Evolutionary conservation across 1,140 invertebrate species (phyloP).

Genomic region (Drosophila ambigua): DNA sequence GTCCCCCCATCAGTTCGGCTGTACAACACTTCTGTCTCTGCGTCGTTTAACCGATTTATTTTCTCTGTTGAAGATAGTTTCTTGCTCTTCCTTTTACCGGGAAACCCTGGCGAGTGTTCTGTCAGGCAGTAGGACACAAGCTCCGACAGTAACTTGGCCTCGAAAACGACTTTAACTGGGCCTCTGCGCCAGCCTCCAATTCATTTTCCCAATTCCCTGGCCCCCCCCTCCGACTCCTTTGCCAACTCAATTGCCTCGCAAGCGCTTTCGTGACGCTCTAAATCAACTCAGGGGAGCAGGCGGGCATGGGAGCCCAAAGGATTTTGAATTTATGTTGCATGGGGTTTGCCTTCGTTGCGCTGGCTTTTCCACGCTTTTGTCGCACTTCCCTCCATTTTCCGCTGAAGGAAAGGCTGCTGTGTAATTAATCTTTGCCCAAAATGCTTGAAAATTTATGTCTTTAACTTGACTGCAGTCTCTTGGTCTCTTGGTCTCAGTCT

Average conservation of each 20-base stretch:
- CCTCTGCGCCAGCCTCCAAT: background rate
- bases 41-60: no score
- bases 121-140: no score
- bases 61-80: no score
- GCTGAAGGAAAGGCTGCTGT: conserved; percentile 46
- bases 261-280: conserved; percentile 35
- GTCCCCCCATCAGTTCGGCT: no score
- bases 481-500: conserved; percentile 10
- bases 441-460: conserved; percentile 83
- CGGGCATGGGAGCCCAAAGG: background rate
- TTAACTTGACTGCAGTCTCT: conserved; percentile 61
- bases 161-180: background rate
- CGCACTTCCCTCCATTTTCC: conserved; percentile 1
- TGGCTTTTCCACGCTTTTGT: conserved; percentile 25
- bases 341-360: conserved; percentile 28
- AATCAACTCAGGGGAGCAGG: conserved; percentile 21
- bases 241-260: conserved; percentile 42
- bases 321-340: conserved; percentile 75
- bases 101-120: no score
- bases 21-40: no score
- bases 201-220: background rate
- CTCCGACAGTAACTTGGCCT: no score
- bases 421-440: conserved; percentile 82
- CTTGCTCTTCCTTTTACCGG: no score
- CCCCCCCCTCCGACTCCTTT: background rate